These are phyloP conservation scores for Cyprinella venusta DNA, from an alignment of 2,797 vertebrate species.

Conservation along the genomic window DNA sequence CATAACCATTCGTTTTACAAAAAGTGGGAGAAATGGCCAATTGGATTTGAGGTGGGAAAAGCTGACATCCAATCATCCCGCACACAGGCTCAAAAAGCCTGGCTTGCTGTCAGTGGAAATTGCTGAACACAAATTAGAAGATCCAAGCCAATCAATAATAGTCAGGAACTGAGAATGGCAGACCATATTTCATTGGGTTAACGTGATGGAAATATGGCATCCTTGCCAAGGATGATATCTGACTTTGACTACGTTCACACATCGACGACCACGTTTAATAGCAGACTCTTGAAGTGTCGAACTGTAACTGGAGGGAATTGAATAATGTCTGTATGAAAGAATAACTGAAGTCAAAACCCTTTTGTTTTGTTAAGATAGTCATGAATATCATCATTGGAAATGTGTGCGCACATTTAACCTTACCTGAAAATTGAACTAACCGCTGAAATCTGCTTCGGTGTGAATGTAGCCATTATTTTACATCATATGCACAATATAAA, in stretches of 20 bases:
- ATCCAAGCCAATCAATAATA: conserved; percentile 50
- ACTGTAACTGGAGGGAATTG: neutral
- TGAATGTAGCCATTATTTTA: conserved; percentile 24
- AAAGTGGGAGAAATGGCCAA: conserved; percentile 15
- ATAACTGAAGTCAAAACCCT: neutral
- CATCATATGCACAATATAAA: neutral
- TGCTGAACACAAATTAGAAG: conserved; percentile 47
- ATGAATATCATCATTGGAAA: neutral
- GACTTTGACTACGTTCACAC: conserved; percentile 2
- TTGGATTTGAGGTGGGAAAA: neutral
- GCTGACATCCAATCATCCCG: conserved; percentile 13
- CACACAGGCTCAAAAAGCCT: conserved; percentile 26
- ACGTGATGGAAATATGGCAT: conserved; percentile 38
- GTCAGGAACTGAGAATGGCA: conserved; percentile 42
- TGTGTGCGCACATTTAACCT: too few species aligned
- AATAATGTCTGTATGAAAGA: conserved; percentile 4
- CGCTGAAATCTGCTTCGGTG: neutral
- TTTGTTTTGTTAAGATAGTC: neutral
- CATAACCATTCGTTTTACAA: neutral
- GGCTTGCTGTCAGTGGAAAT: conserved; percentile 37
- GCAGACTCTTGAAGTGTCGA: neutral
- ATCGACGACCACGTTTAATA: neutral
- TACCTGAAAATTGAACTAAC: too few species aligned
- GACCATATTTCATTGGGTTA: conserved; percentile 53
- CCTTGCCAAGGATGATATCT: conserved; percentile 45